A percentile compares a stretch with the other conserved stretches of the same genome.
Conservation (phyloP, 2,888 invertebrate species). For the Thymelicus acteon region DNA sequence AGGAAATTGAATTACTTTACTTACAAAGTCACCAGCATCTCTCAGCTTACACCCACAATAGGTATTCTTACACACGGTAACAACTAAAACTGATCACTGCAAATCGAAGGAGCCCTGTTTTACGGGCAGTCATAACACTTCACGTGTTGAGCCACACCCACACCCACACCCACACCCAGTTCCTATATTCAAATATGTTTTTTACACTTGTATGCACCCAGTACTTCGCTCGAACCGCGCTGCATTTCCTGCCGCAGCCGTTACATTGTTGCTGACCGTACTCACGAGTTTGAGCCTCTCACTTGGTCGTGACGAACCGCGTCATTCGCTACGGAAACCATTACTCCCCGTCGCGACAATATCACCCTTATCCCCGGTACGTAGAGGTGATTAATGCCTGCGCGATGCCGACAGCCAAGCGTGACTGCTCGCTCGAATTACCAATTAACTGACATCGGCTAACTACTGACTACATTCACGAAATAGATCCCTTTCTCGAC, state of each 20-base stretch:
- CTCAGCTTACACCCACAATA: too few relatives aligned
- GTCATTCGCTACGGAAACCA: conserved; percentile 51
- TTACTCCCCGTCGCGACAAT: conserved; percentile 38
- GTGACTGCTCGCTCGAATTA: conserved; percentile 59
- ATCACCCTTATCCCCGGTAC: conserved; percentile 9
- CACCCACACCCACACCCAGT: not conserved
- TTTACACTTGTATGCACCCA: conserved; percentile 14
- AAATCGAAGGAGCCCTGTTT: not conserved
- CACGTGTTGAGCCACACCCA: not conserved
- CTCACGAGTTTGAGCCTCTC: conserved; percentile 42
- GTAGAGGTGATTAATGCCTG: conserved; percentile 38
- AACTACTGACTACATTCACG: conserved; percentile 50
- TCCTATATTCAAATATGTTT: not conserved
- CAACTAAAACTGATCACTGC: too few relatives aligned
- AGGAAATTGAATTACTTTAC: too few relatives aligned
- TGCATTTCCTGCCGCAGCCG: conserved; percentile 16
- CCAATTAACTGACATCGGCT: conserved; percentile 60
- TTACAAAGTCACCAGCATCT: too few relatives aligned
- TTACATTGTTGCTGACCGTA: conserved; percentile 33
- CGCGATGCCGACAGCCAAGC: conserved; percentile 44
- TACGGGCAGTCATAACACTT: not conserved
- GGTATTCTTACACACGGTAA: too few relatives aligned
- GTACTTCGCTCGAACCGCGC: conserved; percentile 4
- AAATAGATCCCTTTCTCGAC: conserved; percentile 44
- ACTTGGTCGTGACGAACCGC: conserved; percentile 49